phyloP scores from a whole-genome alignment of 2,888 invertebrate genomes.

The Byasa hedistus region DNA sequence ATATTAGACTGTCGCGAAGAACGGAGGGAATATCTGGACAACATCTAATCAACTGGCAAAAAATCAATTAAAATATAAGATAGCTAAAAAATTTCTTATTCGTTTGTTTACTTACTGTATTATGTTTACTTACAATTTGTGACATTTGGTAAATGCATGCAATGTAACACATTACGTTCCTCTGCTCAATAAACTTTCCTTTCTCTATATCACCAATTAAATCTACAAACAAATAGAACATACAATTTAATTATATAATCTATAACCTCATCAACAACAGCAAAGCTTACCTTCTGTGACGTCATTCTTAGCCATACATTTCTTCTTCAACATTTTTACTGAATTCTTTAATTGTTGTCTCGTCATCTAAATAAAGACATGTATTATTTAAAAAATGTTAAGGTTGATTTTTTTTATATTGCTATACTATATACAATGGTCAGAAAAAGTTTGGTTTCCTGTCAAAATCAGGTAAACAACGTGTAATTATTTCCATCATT shows the following conservation, averaged over 20 bases:
- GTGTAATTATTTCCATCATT: slow-evolving; percentile 1
- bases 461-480: neutral
- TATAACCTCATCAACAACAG: neutral
- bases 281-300: slow-evolving; percentile 68
- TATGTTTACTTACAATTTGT: slow-evolving; percentile 53
- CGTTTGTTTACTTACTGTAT: too few species aligned
- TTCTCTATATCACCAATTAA: slow-evolving; percentile 61
- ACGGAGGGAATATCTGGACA: too few species aligned
- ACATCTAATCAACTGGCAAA: too few species aligned
- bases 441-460: neutral
- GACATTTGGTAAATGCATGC: slow-evolving; percentile 68
- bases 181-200: slow-evolving; percentile 66
- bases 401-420: neutral
- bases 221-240: slow-evolving; percentile 46
- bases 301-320: slow-evolving; percentile 81
- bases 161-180: slow-evolving; percentile 69
- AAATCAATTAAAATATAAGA: neutral
- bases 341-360: slow-evolving; percentile 82
- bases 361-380: slow-evolving; percentile 53
- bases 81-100: neutral
- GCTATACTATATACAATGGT: too few species aligned
- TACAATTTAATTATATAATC: neutral
- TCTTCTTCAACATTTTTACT: slow-evolving; percentile 79
- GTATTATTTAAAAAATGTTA: neutral
- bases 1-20: too few species aligned